A percentile compares a stretch with the other conserved stretches of the same genome.
Conservation (phyloP, 1,140 invertebrate species). For the Hermetia illucens region DNA sequence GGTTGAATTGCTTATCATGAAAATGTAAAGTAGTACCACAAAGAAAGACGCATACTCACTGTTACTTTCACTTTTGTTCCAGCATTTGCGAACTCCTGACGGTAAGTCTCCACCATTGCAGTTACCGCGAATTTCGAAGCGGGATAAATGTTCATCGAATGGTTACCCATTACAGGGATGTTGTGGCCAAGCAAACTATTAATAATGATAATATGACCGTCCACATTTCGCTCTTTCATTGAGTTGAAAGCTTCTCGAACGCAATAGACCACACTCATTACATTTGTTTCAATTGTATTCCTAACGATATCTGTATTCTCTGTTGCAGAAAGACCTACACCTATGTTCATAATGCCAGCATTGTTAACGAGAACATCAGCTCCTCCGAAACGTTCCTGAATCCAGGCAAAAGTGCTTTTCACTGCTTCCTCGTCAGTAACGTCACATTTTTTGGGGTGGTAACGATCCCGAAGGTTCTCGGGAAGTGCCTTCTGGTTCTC, state of each 20-base stretch:
- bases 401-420: constrained; percentile 41
- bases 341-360: constrained; percentile 37
- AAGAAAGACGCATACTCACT: too few relatives aligned
- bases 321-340: constrained; percentile 22
- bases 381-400: constrained; percentile 39
- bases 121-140: constrained; percentile 50
- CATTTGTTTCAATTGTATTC: constrained; percentile 42
- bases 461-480: constrained; percentile 16
- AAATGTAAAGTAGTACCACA: too few relatives aligned
- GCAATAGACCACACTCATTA: too few relatives aligned
- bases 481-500: constrained; percentile 21
- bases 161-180: constrained; percentile 25
- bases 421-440: constrained; percentile 47
- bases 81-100: too few relatives aligned
- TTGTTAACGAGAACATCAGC: constrained; percentile 55
- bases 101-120: constrained; percentile 40
- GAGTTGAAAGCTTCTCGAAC: too few relatives aligned
- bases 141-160: constrained; percentile 38
- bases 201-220: constrained; percentile 53
- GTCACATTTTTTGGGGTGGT: constrained; percentile 39
- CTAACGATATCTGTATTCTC: constrained; percentile 30
- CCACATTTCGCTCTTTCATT: too few relatives aligned
- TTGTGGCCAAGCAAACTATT: constrained; percentile 39
- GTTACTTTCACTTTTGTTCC: too few relatives aligned
- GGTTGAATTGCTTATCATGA: too few relatives aligned